Percentiles rank a stretch among this genome's conserved stretches.
phyloP scores from a whole-genome alignment of 2,113 vertebrate species.

The Piaya cayana region DNA sequence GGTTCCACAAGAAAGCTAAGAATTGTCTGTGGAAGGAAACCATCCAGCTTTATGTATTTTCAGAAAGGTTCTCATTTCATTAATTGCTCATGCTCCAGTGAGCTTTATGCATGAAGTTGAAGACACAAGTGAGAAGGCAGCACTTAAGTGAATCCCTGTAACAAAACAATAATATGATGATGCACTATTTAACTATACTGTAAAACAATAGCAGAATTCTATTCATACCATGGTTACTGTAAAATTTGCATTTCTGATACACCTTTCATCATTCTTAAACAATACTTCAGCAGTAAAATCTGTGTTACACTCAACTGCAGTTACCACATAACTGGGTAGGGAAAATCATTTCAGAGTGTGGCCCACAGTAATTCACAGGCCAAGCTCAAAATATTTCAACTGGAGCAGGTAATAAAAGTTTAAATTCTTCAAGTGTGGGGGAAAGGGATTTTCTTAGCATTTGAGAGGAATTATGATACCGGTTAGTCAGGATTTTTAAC shows the following conservation, averaged over 20 bases:
- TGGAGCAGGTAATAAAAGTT: neutral
- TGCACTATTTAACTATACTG: neutral
- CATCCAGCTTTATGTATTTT: neutral
- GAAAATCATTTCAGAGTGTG: neutral
- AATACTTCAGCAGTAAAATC: neutral
- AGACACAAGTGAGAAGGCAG: neutral
- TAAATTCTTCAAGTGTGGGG: neutral
- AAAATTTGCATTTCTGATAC: neutral
- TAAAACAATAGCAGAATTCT: neutral
- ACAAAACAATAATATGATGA: neutral
- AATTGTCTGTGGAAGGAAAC: neutral
- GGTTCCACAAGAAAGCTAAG: neutral
- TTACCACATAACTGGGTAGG: neutral
- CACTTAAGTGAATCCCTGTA: neutral
- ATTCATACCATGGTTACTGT: neutral
- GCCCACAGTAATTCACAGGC: neutral
- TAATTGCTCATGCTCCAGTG: neutral
- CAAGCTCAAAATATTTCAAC: neutral
- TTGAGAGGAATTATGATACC: neutral
- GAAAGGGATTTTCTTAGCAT: neutral
- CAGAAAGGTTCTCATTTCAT: neutral
- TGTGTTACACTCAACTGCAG: neutral
- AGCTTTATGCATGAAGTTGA: neutral
- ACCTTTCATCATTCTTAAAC: neutral
- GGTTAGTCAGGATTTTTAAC: neutral